A percentile compares a stretch with the other conserved stretches of the same genome.
These are phyloP conservation scores for Globodera ellingtonae DNA, from an alignment of 1,140 invertebrate genomes.

Conservation along the genomic window DNA sequence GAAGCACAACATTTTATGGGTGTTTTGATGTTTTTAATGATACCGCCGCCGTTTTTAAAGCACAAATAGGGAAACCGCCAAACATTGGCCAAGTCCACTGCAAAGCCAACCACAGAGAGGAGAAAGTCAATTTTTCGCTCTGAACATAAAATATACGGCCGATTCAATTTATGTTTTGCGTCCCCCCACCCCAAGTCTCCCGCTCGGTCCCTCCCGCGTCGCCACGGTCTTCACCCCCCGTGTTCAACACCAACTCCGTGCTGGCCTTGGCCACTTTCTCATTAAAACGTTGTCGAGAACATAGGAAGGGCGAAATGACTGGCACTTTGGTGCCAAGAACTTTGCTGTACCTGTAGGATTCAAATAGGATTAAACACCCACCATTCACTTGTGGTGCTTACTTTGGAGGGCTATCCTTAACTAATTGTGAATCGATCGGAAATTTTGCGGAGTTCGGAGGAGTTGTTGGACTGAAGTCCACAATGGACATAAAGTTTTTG, in stretches of 20 bases:
- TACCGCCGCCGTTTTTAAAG: conserved; percentile 71
- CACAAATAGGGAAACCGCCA: conserved; percentile 76
- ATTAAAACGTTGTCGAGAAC: not conserved
- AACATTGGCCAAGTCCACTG: conserved; percentile 86
- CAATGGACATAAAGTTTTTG: conserved; percentile 30
- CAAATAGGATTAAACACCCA: not conserved
- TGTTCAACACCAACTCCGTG: conserved; percentile 10
- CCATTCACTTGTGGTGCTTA: not conserved
- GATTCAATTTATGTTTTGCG: not conserved
- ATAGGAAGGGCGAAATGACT: not conserved
- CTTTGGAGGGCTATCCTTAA: conserved; percentile 4
- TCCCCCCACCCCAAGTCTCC: not conserved
- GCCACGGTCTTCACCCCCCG: not conserved
- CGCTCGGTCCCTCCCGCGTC: not conserved
- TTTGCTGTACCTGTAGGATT: not conserved
- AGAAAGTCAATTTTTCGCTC: conserved; percentile 86
- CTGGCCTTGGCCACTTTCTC: not conserved
- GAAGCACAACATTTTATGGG: conserved; percentile 39
- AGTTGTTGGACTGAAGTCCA: conserved; percentile 15
- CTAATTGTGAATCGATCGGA: not conserved
- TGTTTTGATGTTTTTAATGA: conserved; percentile 24
- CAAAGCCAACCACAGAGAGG: conserved; percentile 86
- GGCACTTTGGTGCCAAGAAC: not conserved
- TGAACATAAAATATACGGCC: not conserved
- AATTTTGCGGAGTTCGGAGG: conserved; percentile 7